Conservation (phyloP, 2,113 vertebrate genomes). For the Acrocephalus kingi region DNA sequence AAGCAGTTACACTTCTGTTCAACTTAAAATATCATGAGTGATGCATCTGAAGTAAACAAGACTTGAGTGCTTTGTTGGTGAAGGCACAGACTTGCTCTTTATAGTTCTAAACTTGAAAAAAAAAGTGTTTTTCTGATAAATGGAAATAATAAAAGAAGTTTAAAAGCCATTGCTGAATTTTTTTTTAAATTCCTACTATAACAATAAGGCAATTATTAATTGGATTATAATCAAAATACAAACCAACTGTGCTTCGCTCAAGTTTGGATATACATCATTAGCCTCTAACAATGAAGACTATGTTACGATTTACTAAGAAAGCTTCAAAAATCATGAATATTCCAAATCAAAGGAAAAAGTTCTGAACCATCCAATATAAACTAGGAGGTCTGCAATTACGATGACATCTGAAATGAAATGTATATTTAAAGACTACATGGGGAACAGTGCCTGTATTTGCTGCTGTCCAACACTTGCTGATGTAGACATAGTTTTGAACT, state of each 20-base stretch:
- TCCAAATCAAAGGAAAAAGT: background rate
- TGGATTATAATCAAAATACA: background rate
- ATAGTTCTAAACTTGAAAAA: background rate
- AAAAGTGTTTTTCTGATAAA: background rate
- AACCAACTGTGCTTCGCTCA: background rate
- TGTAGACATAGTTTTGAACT: background rate
- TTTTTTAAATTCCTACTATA: background rate
- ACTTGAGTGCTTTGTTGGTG: background rate
- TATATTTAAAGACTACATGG: background rate
- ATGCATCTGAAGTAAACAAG: background rate
- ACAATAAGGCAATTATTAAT: background rate
- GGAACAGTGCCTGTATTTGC: background rate
- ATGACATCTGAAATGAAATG: background rate
- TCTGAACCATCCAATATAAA: background rate
- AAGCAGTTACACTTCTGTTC: background rate
- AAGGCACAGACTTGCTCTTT: background rate
- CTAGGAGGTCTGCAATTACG: background rate
- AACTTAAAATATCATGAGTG: background rate
- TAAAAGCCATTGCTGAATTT: background rate
- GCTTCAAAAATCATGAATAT: background rate
- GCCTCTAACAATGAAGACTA: background rate
- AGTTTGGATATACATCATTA: background rate
- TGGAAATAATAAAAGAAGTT: background rate
- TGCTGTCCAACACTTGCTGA: background rate
- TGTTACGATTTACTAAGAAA: background rate